phyloP scores from a whole-genome alignment of 2,888 invertebrate species.

The Flexamia atlantica region DNA sequence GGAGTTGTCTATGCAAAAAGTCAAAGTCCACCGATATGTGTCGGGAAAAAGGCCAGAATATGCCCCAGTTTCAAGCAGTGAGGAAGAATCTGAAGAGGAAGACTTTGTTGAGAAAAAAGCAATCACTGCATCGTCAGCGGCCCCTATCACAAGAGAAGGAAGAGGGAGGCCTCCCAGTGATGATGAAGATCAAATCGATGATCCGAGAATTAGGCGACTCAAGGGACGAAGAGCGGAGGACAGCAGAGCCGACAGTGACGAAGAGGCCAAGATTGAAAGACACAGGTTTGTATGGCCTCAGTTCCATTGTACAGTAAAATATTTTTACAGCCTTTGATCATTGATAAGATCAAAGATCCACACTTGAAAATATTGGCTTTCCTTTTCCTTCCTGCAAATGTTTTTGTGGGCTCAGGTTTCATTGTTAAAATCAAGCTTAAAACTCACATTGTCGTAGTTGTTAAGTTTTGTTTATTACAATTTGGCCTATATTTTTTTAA shows the following conservation, averaged over 20 bases:
- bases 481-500: no score
- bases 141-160: conserved; percentile 57
- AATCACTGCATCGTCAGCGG: conserved; percentile 45
- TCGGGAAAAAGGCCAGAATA: conserved; percentile 98
- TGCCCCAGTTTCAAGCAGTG: conserved; percentile 91
- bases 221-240: conserved; percentile 75
- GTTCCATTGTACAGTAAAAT: no score
- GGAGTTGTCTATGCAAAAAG: conserved; percentile 99
- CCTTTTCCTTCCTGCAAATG: no score
- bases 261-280: conserved; percentile 77
- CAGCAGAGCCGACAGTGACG: conserved; percentile 76
- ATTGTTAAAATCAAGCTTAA: no score
- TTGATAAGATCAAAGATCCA: no score
- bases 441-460: no score
- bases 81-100: conserved; percentile 93
- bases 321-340: no score
- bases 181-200: conserved; percentile 78
- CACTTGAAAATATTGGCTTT: no score
- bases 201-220: conserved; percentile 88
- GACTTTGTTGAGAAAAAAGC: conserved; percentile 84
- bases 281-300: conserved; percentile 74
- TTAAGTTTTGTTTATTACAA: no score
- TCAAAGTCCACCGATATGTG: conserved; percentile 98
- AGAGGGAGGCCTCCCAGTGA: conserved; percentile 65
- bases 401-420: no score